Percentiles rank a stretch among this genome's conserved stretches.
phyloP scores from a whole-genome alignment of 2,797 vertebrate genomes.

The Cyclopterus lumpus region DNA sequence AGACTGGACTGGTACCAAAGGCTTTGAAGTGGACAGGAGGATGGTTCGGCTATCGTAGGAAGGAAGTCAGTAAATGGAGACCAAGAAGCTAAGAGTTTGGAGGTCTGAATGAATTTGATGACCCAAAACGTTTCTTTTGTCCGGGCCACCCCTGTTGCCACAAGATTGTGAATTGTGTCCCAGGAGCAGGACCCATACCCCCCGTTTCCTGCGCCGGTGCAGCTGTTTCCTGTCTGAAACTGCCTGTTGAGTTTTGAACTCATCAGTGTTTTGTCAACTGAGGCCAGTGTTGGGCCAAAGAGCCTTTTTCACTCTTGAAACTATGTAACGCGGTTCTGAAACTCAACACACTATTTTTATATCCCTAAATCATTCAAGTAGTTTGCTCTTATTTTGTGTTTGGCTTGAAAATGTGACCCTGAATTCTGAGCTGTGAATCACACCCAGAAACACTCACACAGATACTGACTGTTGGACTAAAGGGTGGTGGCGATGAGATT shows the following conservation, averaged over 20 bases:
- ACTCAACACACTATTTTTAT: slow-evolving; percentile 45
- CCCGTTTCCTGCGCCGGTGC: slow-evolving; percentile 80
- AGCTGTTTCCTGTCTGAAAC: slow-evolving; percentile 88
- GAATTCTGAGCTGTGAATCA: slow-evolving; percentile 16
- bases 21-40: slow-evolving; percentile 68
- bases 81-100: slow-evolving; percentile 50
- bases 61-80: slow-evolving; percentile 74
- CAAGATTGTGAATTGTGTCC: slow-evolving; percentile 81
- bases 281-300: slow-evolving; percentile 33
- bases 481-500: not conserved
- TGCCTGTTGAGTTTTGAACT: slow-evolving; percentile 76
- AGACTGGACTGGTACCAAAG: slow-evolving; percentile 51
- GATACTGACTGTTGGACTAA: slow-evolving; percentile 6
- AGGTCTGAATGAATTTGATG: slow-evolving; percentile 68
- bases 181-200: slow-evolving; percentile 70
- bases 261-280: slow-evolving; percentile 54
- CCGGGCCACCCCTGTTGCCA: slow-evolving; percentile 65
- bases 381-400: slow-evolving; percentile 27
- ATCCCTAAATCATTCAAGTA: slow-evolving; percentile 30
- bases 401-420: not conserved
- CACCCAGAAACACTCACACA: not conserved
- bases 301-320: slow-evolving; percentile 52
- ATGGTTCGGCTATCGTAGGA: slow-evolving; percentile 50
- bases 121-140: slow-evolving; percentile 77
- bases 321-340: slow-evolving; percentile 39